Conservation (phyloP, 1,140 invertebrate genomes). For the Drosophila ohnishii region DNA sequence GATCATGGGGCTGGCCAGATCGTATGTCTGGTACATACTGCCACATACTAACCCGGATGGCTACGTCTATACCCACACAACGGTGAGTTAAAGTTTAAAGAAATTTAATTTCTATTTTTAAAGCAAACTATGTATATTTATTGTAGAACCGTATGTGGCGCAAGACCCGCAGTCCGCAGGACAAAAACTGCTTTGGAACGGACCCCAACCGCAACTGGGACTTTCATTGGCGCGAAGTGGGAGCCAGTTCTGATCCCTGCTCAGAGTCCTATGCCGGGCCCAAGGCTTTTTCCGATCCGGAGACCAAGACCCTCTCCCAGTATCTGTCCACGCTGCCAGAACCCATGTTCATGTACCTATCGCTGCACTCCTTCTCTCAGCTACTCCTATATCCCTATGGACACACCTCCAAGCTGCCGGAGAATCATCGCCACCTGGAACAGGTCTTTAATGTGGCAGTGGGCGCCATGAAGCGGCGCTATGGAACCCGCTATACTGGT, state of each 20-base stretch:
- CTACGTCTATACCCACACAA: conserved; percentile 88
- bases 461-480: conserved; percentile 85
- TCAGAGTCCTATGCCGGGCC: conserved; percentile 88
- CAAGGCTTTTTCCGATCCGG: conserved; percentile 89
- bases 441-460: conserved; percentile 86
- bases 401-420: conserved; percentile 84
- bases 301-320: conserved; percentile 84
- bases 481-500: conserved; percentile 86
- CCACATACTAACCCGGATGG: conserved; percentile 91
- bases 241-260: conserved; percentile 87
- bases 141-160: conserved; percentile 87
- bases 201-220: conserved; percentile 91
- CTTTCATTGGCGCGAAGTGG: conserved; percentile 87
- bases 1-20: conserved; percentile 84
- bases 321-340: conserved; percentile 38
- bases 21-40: conserved; percentile 88
- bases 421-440: conserved; percentile 86
- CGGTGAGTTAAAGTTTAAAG: neutral
- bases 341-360: conserved; percentile 84
- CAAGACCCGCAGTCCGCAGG: conserved; percentile 87
- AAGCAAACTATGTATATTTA: too few relatives aligned
- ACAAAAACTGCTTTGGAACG: conserved; percentile 85
- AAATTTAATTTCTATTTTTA: neutral
- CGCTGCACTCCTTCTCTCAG: conserved; percentile 91
- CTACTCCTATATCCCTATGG: conserved; percentile 89